Evolutionary conservation across 1,140 invertebrate genomes (phyloP), one percentile per base, ranked within the genome.

Genomic region (Pseudomyrmex flavicornis): DNA sequence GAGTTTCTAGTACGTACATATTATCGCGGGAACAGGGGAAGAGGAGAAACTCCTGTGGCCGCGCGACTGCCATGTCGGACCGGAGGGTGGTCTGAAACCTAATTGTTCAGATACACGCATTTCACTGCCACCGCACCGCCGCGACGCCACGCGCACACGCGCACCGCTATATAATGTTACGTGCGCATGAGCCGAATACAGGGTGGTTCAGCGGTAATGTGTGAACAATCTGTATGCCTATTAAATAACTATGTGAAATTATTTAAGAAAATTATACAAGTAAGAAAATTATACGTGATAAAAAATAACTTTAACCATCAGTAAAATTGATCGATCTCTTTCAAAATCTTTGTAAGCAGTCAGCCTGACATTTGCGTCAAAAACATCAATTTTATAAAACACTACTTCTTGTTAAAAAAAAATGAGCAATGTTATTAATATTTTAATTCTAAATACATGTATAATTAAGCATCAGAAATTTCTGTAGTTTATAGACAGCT

Each of bases 41-140:
- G 44, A 59, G 59, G 52, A n/a, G 73, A 9, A 50, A 4, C 13
- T 26, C 15, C 48, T 20, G 75, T 17, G 50, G 46, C 46, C 20
- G 62, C n/a, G 76, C 54, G 52, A 35, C 76, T 72, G 76, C 76
- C 76, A 80, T 80, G 76, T 80, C 76, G 82, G 72, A 82, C 75
- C 52, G 46, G 69, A 35, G 85, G 63, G 65, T 77, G 75, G 84
- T 72, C 82, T 82, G 89, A 85, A 91, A 90, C 86, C 90, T 92
- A 92, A 92, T 92, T 92, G 91, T 92, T 92, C 88, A 88, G 83
- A 91, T 90, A 91, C 91, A 92, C 90, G 91, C 91, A 90, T 90
- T 92, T 90, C 90, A 89, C 86, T 84, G 62, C 56, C 63, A 44
- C 54, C 72, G 2, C 35, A 13, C 69, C n/a, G 44, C 54, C 69